Conservation (phyloP, 2,113 vertebrate genomes). For the Rhinopithecus roxellana region DNA sequence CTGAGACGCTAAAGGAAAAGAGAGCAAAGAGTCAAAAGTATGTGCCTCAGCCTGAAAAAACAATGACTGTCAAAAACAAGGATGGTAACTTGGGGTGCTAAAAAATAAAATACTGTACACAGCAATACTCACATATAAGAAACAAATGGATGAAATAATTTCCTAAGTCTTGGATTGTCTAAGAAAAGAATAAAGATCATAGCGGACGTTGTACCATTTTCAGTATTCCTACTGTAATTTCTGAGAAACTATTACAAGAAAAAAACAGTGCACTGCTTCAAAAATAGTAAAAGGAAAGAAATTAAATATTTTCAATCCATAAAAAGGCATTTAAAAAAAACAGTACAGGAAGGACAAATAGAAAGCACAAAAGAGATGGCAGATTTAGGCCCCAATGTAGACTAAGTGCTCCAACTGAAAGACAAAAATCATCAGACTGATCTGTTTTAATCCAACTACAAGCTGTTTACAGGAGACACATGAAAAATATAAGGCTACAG, state of each 20-base stretch:
- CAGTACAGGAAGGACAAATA: neutral
- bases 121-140: neutral
- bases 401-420: conserved; percentile 9
- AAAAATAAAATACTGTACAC: neutral
- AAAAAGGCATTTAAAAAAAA: neutral
- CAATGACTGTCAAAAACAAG: accelerated
- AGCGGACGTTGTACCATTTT: no score
- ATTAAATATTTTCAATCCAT: neutral
- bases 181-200: neutral
- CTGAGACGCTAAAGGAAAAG: neutral
- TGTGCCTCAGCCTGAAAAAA: neutral
- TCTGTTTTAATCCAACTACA: neutral
- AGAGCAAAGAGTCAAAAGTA: neutral
- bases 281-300: neutral
- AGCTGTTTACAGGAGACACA: neutral
- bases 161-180: neutral
- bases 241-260: neutral
- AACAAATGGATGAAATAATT: neutral
- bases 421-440: neutral
- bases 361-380: neutral
- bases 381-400: neutral
- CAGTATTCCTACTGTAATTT: neutral
- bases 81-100: neutral
- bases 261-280: neutral
- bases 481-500: neutral